phyloP scores from a whole-genome alignment of 2,797 vertebrate species.

The Eulemur mongoz region DNA sequence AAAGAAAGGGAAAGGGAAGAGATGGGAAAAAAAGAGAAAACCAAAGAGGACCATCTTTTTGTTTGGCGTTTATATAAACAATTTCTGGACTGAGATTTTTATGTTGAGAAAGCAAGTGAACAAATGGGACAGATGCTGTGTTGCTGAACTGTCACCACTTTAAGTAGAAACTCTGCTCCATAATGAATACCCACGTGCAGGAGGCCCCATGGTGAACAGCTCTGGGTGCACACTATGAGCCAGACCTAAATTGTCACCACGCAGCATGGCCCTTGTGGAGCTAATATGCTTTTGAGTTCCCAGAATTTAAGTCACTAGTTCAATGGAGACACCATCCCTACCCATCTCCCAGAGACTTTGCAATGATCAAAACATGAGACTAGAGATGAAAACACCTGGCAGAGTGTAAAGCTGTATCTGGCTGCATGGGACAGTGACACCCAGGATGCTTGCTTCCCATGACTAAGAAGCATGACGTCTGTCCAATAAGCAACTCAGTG shows the following conservation, averaged over 20 bases:
- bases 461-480: background rate
- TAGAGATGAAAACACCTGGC: background rate
- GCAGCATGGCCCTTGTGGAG: background rate
- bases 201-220: background rate
- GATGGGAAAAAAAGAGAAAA: background rate
- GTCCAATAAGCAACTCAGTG: background rate
- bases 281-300: background rate
- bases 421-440: background rate
- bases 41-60: background rate
- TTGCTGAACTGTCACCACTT: background rate
- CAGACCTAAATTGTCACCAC: background rate
- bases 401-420: background rate
- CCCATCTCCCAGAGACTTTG: background rate
- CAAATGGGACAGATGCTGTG: constrained; percentile 52
- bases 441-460: background rate
- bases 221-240: background rate
- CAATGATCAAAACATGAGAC: background rate
- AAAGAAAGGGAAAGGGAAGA: background rate
- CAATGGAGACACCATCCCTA: background rate
- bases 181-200: background rate
- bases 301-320: constrained; percentile 30
- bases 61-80: background rate
- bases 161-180: constrained; percentile 41
- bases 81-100: background rate
- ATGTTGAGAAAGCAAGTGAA: constrained; percentile 49